Conservation (phyloP, 2,113 vertebrate genomes). For the Sander lucioperca region DNA sequence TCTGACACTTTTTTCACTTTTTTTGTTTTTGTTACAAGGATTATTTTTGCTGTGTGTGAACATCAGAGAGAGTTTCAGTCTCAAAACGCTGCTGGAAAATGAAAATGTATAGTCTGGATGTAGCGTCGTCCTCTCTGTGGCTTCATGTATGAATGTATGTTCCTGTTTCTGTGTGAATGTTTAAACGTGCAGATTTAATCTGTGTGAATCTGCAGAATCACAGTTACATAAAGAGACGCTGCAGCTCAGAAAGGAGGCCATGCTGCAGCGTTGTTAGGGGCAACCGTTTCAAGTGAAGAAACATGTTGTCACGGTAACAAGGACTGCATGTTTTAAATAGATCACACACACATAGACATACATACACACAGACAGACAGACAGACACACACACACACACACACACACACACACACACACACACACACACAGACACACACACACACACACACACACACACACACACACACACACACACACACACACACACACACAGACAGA, state of each 20-base stretch:
- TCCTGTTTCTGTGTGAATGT: no score
- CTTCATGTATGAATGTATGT: no score
- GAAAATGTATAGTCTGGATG: no score
- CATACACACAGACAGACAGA: neutral
- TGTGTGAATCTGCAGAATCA: no score
- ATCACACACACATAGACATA: neutral
- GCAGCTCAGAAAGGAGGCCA: slow-evolving; percentile 63
- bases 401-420: slow-evolving; percentile 19
- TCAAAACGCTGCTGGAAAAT: no score
- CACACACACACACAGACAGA: slow-evolving; percentile 5
- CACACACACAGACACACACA: neutral
- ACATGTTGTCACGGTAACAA: slow-evolving; percentile 82
- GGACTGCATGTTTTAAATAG: slow-evolving; percentile 74
- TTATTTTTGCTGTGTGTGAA: no score
- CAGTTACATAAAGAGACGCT: no score
- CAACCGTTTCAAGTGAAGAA: slow-evolving; percentile 80
- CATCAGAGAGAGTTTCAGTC: no score
- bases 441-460: neutral
- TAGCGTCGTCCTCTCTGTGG: no score
- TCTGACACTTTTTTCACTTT: no score
- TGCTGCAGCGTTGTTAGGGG: slow-evolving; percentile 78
- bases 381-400: neutral
- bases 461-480: neutral
- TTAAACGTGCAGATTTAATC: no score
- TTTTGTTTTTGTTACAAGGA: no score